Conservation (phyloP, 2,113 vertebrate genomes). For the Mixornis gularis region DNA sequence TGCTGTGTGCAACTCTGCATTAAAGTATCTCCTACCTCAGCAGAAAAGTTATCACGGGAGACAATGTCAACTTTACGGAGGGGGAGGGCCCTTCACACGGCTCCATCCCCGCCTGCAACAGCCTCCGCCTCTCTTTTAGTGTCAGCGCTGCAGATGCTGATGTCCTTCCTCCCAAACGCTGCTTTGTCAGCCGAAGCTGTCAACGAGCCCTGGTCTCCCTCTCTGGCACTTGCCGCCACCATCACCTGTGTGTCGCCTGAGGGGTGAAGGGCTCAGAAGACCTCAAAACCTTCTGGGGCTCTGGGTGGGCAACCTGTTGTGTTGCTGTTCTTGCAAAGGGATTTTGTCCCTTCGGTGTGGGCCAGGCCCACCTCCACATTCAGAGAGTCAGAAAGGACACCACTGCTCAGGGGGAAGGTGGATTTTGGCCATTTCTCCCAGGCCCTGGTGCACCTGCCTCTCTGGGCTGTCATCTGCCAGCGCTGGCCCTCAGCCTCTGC, state of each 20-base stretch:
- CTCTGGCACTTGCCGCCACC: accelerated
- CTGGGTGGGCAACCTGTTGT: not conserved
- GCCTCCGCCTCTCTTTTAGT: not conserved
- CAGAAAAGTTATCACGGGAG: conserved; percentile 83
- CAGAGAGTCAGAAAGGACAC: not conserved
- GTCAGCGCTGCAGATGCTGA: conserved; percentile 5
- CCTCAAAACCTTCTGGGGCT: not conserved
- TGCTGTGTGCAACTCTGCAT: conserved; percentile 84
- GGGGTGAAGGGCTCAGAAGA: not conserved
- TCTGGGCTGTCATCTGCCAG: not conserved
- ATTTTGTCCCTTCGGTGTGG: not conserved
- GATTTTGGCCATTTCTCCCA: not conserved
- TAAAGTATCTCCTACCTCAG: conserved; percentile 89
- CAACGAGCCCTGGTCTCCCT: not conserved
- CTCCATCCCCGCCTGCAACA: not conserved
- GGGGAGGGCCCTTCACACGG: not conserved
- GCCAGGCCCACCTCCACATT: not conserved
- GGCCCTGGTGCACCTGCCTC: not conserved
- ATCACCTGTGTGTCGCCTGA: accelerated
- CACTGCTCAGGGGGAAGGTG: accelerated
- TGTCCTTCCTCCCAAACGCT: conserved; percentile 14
- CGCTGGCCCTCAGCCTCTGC: accelerated
- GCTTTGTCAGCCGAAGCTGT: not conserved
- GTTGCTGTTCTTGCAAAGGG: not conserved
- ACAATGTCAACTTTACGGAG: conserved; percentile 83